phyloP scores from a whole-genome alignment of 1,140 invertebrate species.

The Drosophila sucinea region DNA sequence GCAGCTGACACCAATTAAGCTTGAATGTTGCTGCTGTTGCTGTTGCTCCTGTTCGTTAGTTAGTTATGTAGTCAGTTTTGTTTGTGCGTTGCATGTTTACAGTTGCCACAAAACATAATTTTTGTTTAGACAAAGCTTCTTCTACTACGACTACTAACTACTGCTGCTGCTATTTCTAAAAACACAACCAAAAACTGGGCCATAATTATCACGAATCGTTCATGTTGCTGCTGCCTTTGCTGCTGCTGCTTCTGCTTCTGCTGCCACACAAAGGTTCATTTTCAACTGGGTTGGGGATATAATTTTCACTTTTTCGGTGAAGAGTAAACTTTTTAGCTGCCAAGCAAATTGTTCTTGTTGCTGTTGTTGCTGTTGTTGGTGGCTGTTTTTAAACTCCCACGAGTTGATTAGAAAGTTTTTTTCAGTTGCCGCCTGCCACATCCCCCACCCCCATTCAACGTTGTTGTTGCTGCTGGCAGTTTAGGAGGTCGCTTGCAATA shows the following conservation, averaged over 20 bases:
- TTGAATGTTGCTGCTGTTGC: conserved; percentile 37
- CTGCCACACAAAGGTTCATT: conserved; percentile 1
- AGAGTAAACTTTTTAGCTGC: conserved; percentile 51
- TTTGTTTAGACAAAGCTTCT: conserved; percentile 65
- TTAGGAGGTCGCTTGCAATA: conserved; percentile 42
- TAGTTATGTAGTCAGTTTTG: conserved; percentile 61
- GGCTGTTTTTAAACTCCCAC: conserved; percentile 53
- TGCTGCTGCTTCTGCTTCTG: neutral
- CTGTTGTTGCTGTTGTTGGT: conserved; percentile 34
- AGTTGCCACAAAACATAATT: conserved; percentile 79
- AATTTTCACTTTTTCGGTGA: conserved; percentile 47
- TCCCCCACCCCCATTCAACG: conserved; percentile 19
- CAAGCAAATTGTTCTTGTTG: conserved; percentile 61
- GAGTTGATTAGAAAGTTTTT: conserved; percentile 76
- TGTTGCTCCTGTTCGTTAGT: conserved; percentile 41
- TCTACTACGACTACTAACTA: neutral
- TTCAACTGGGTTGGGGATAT: conserved; percentile 27
- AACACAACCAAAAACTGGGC: conserved; percentile 39
- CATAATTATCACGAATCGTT: conserved; percentile 59
- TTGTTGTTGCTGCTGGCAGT: conserved; percentile 44
- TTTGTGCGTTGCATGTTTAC: conserved; percentile 76
- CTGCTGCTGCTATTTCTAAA: conserved; percentile 8
- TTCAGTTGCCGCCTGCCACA: conserved; percentile 46
- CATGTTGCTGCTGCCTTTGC: conserved; percentile 3
- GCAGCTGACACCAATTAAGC: conserved; percentile 76